phyloP scores from a whole-genome alignment of 2,113 vertebrate genomes.

The Nannobrachium achirus region DNA sequence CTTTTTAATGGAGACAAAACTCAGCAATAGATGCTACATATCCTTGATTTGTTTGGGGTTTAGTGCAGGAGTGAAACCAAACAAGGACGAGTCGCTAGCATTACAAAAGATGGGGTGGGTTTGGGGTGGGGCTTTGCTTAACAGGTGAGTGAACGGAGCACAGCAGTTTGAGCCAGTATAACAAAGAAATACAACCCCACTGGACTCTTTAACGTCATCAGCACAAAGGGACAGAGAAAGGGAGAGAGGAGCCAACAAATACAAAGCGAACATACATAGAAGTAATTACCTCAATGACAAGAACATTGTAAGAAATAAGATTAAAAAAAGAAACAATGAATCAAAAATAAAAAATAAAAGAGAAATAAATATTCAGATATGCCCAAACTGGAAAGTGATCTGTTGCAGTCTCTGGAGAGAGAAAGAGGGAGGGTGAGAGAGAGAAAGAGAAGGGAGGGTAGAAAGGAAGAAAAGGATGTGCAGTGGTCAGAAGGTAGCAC shows the following conservation, averaged over 20 bases:
- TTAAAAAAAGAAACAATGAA: conserved; percentile 21
- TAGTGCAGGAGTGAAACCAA: conserved; percentile 76
- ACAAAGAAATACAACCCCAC: conserved; percentile 57
- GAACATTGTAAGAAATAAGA: conserved; percentile 43
- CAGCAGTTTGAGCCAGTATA: conserved; percentile 59
- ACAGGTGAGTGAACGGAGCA: conserved; percentile 45
- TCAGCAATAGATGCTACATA: conserved; percentile 65
- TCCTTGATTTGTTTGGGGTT: conserved; percentile 70
- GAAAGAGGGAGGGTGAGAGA: neutral
- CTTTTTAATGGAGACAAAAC: conserved; percentile 47
- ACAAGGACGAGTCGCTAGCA: conserved; percentile 71
- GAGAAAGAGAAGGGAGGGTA: neutral
- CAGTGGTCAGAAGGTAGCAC: conserved; percentile 53
- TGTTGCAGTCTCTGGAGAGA: conserved; percentile 79
- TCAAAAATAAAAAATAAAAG: conserved; percentile 49
- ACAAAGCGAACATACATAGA: conserved; percentile 65
- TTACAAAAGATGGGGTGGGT: conserved; percentile 36
- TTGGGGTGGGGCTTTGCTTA: conserved; percentile 11
- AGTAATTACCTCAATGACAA: conserved; percentile 63
- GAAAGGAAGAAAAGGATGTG: conserved; percentile 38
- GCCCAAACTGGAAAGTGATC: conserved; percentile 81
- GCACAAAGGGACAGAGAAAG: conserved; percentile 29
- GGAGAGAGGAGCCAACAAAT: conserved; percentile 52
- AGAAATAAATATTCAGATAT: conserved; percentile 80
- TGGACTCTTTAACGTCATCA: conserved; percentile 50